These are phyloP conservation scores for Lottia gigantea DNA, from an alignment of 2,888 invertebrate species.

Conservation along the genomic window DNA sequence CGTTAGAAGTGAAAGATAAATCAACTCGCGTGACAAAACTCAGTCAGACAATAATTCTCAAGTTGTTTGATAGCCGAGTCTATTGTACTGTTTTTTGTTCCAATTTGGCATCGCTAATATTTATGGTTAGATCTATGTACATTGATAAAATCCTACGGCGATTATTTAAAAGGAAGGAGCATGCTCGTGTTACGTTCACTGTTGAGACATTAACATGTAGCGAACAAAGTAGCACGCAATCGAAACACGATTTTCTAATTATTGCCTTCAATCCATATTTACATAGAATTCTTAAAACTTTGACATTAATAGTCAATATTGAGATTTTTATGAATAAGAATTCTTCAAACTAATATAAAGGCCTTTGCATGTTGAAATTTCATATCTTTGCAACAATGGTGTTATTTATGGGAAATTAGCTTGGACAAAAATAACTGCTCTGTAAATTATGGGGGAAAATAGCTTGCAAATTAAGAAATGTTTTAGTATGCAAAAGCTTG, in stretches of 20 bases:
- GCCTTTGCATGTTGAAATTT: no score
- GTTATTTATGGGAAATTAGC: no score
- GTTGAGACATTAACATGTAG: not conserved
- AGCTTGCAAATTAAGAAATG: no score
- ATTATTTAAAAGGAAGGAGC: slow-evolving; percentile 8
- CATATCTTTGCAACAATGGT: no score
- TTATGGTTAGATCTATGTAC: slow-evolving; percentile 5
- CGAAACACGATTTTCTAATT: slow-evolving; percentile 2
- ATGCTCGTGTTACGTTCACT: not conserved
- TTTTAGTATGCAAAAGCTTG: no score
- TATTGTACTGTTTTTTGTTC: not conserved
- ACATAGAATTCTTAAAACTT: not conserved
- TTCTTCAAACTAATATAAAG: no score
- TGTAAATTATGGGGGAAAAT: no score
- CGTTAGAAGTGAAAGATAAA: not conserved
- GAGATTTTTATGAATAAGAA: not conserved
- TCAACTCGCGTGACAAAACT: not conserved
- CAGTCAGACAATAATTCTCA: not conserved
- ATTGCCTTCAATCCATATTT: not conserved
- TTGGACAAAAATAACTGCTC: no score
- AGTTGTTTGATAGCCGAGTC: not conserved
- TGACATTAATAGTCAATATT: not conserved
- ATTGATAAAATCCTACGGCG: not conserved
- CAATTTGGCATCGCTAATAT: slow-evolving; percentile 7
- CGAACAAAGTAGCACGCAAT: slow-evolving; percentile 1